These are phyloP conservation scores for Streptopelia turtur DNA, from an alignment of 2,797 vertebrate genomes.

Conservation along the genomic window DNA sequence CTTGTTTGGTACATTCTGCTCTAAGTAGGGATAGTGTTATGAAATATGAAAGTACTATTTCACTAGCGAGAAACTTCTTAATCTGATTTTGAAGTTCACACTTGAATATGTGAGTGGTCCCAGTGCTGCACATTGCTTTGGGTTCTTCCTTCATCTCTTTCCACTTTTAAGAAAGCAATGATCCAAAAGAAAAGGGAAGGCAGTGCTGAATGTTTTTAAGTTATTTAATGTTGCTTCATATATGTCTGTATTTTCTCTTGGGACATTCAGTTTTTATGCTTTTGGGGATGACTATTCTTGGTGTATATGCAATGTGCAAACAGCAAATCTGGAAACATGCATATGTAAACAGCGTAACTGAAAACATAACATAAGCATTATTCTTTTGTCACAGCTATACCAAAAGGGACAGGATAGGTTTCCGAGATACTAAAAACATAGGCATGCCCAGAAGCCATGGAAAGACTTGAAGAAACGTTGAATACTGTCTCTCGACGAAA, in stretches of 20 bases:
- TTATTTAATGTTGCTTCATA: background rate
- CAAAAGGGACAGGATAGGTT: slow-evolving; percentile 74
- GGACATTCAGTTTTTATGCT: background rate
- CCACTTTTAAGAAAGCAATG: background rate
- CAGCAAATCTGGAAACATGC: background rate
- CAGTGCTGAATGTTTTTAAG: background rate
- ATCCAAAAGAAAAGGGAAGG: background rate
- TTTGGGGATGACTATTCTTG: background rate
- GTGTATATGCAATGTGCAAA: background rate
- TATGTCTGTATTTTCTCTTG: slow-evolving; percentile 5
- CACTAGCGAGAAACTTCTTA: background rate
- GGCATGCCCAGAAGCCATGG: slow-evolving; percentile 72
- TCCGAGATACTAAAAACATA: slow-evolving; percentile 72
- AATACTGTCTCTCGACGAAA: slow-evolving; percentile 71
- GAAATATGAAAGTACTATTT: background rate
- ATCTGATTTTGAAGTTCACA: background rate
- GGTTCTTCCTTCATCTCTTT: background rate
- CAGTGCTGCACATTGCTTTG: background rate
- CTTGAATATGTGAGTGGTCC: background rate
- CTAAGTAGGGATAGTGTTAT: background rate
- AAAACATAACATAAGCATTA: slow-evolving; percentile 62
- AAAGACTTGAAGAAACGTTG: slow-evolving; percentile 70
- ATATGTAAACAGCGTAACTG: slow-evolving; percentile 16
- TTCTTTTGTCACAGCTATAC: slow-evolving; percentile 74
- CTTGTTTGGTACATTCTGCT: background rate